phyloP scores from a whole-genome alignment of 92 coral and sea anemone genomes.

The Phenganax subtilis region DNA sequence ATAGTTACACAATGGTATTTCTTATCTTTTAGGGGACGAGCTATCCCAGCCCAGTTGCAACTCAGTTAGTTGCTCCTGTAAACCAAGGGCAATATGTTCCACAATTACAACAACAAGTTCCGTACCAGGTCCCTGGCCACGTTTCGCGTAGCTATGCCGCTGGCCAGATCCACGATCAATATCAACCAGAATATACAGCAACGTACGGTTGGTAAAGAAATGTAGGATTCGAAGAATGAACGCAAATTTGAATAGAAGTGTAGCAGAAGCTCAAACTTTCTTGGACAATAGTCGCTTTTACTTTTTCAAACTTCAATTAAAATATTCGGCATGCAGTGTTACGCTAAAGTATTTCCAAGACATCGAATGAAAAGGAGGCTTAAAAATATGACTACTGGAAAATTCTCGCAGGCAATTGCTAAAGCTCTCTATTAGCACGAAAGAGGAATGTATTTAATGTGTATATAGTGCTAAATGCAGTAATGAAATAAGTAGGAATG shows the following conservation, averaged over 20 bases:
- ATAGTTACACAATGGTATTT: background rate
- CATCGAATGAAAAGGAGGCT: background rate
- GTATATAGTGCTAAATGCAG: background rate
- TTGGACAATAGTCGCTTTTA: no score
- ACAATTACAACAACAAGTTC: conserved; percentile 16
- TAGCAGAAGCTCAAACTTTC: no score
- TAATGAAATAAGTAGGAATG: background rate
- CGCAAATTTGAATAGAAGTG: no score
- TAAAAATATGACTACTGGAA: background rate
- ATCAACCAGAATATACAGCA: conserved; percentile 23
- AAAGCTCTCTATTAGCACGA: background rate
- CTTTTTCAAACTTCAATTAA: background rate
- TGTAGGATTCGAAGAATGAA: no score
- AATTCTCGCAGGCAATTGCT: background rate
- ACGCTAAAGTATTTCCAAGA: background rate
- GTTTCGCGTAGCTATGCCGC: background rate
- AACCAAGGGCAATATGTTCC: conserved; percentile 35
- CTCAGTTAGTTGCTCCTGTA: conserved; percentile 47
- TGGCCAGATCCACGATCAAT: conserved; percentile 17
- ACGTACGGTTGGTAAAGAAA: background rate
- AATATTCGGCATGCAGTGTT: background rate
- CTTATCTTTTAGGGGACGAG: conserved; percentile 51
- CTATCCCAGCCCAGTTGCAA: conserved; percentile 75
- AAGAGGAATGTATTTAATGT: background rate
- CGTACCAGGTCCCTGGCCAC: conserved; percentile 13